Conservation (phyloP, 2,797 vertebrate species). For the Philypnodon macrostomus region DNA sequence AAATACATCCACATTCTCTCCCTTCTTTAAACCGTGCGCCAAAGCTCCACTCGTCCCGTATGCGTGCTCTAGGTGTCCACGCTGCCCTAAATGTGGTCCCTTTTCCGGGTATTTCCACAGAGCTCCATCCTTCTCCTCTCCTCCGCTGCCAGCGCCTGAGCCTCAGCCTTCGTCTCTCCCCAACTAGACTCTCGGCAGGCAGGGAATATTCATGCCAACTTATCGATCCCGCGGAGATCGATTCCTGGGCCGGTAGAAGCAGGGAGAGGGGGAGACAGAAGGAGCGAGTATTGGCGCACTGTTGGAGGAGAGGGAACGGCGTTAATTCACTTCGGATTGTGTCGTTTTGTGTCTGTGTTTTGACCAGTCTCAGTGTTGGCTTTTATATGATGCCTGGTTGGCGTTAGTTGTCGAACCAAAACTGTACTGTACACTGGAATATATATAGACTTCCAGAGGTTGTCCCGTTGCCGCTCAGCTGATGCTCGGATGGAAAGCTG, state of each 20-base stretch:
- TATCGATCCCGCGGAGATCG: slow-evolving; percentile 93
- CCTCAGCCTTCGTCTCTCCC: slow-evolving; percentile 79
- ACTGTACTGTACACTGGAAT: slow-evolving; percentile 20
- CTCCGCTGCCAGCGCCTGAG: slow-evolving; percentile 77
- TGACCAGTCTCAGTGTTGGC: slow-evolving; percentile 16
- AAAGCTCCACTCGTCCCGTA: slow-evolving; percentile 22
- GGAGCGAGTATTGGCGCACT: slow-evolving; percentile 56
- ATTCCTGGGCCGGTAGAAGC: slow-evolving; percentile 88
- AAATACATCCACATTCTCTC: slow-evolving; percentile 34
- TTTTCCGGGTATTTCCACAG: slow-evolving; percentile 38
- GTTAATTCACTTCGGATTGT: slow-evolving; percentile 25
- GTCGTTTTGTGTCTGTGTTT: slow-evolving; percentile 29
- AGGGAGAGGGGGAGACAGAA: slow-evolving; percentile 78
- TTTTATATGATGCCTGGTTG: slow-evolving; percentile 3
- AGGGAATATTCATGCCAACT: slow-evolving; percentile 91
- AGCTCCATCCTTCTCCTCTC: slow-evolving; percentile 71
- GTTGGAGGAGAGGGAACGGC: slow-evolving; percentile 22
- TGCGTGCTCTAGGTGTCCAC: slow-evolving; percentile 26
- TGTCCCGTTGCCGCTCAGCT: slow-evolving; percentile 46
- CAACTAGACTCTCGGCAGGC: slow-evolving; percentile 81
- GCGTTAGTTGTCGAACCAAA: not conserved
- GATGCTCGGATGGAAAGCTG: slow-evolving; percentile 46
- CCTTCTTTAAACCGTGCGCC: slow-evolving; percentile 28
- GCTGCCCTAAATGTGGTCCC: slow-evolving; percentile 24
- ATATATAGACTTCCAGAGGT: slow-evolving; percentile 30